These are phyloP conservation scores for Artibeus jamaicensis DNA, from an alignment of 2,797 vertebrate genomes.

Conservation along the genomic window DNA sequence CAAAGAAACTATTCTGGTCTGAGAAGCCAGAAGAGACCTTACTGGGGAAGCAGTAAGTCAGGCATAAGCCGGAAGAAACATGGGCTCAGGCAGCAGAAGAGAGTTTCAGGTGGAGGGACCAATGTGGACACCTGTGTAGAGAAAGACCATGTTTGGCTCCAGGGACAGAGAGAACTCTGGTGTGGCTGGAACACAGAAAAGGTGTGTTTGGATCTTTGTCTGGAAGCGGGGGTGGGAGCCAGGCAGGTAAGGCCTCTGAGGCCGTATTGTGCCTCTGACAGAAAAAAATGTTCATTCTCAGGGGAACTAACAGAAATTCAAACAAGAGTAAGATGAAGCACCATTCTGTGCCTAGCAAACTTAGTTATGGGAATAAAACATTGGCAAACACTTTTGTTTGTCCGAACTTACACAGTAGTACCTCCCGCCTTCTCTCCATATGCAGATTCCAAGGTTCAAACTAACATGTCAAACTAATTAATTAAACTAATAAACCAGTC, in stretches of 20 bases:
- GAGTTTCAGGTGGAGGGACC: not conserved
- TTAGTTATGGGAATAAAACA: not conserved
- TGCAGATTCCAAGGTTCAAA: not conserved
- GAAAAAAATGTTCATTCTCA: not conserved
- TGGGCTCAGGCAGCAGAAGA: not conserved
- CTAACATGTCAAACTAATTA: not conserved
- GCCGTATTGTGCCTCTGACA: not conserved
- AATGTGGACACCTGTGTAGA: accelerated
- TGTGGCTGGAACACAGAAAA: not conserved
- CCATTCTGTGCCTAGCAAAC: not conserved
- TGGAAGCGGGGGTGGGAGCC: not conserved
- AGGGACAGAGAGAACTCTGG: not conserved
- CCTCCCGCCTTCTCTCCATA: not conserved
- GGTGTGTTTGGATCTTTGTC: not conserved
- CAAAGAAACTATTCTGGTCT: not conserved
- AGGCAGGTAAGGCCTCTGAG: not conserved
- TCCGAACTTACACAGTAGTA: not conserved
- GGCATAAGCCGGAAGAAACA: not conserved
- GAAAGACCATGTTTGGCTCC: not conserved
- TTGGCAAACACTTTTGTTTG: not conserved
- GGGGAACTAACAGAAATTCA: not conserved
- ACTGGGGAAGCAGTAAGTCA: not conserved
- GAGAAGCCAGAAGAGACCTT: not conserved
- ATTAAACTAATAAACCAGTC: not conserved
- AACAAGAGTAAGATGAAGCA: not conserved